phyloP scores from a whole-genome alignment of 2,888 invertebrate species.

The Agrotis clavis region DNA sequence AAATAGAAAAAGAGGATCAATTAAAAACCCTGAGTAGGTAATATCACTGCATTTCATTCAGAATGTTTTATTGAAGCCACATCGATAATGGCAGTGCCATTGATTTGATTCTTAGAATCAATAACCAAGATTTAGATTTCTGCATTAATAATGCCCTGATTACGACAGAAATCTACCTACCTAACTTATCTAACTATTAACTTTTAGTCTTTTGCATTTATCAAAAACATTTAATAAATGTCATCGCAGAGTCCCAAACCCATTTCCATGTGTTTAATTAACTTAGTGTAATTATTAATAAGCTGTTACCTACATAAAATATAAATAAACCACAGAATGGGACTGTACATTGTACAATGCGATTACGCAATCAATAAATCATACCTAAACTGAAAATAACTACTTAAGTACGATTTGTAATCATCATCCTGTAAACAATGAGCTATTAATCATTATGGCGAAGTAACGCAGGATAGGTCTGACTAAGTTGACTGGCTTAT shows the following conservation, averaged over 20 bases:
- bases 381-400: conserved; percentile 14
- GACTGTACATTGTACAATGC: conserved; percentile 16
- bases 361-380: conserved; percentile 18
- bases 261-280: background rate
- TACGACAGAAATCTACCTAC: background rate
- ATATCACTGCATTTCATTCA: background rate
- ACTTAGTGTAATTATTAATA: background rate
- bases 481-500: conserved; percentile 11
- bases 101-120: background rate
- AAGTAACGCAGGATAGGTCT: conserved; percentile 10
- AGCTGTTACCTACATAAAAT: background rate
- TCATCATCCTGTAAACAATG: conserved; percentile 32
- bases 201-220: background rate
- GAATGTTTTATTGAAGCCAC: conserved; percentile 16
- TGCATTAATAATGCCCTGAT: background rate
- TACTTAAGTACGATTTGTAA: conserved; percentile 17
- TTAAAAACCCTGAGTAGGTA: background rate
- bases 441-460: conserved; percentile 18
- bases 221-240: background rate
- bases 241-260: background rate
- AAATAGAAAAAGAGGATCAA: background rate
- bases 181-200: no score
- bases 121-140: conserved; percentile 6
- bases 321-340: conserved; percentile 16
- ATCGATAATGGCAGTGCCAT: background rate